These are phyloP conservation scores for Phocides pigmalion DNA, from an alignment of 1,140 invertebrate genomes.

Conservation along the genomic window DNA sequence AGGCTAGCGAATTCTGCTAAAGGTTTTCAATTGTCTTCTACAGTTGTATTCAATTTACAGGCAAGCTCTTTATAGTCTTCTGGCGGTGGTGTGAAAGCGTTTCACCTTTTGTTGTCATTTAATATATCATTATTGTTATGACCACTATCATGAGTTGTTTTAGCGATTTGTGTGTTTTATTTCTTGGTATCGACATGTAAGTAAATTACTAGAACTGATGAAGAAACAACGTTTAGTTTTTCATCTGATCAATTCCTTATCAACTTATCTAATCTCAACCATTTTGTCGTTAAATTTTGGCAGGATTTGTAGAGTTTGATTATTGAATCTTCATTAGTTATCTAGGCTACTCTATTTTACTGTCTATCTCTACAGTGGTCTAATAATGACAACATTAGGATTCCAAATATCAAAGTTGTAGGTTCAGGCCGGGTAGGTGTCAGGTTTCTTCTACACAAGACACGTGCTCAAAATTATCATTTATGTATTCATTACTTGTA, in stretches of 20 bases:
- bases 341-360: slow-evolving; percentile 39
- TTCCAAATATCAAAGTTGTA: slow-evolving; percentile 41
- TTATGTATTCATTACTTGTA: slow-evolving; percentile 80
- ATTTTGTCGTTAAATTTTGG: neutral
- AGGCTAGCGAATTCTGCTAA: slow-evolving; percentile 26
- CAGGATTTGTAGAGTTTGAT: neutral
- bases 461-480: slow-evolving; percentile 78
- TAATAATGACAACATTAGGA: slow-evolving; percentile 60
- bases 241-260: too few relatives aligned
- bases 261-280: too few relatives aligned
- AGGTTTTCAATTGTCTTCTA: slow-evolving; percentile 40
- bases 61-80: slow-evolving; percentile 34
- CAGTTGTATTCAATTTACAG: slow-evolving; percentile 37
- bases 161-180: slow-evolving; percentile 12
- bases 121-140: slow-evolving; percentile 36
- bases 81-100: slow-evolving; percentile 56
- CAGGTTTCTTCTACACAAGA: slow-evolving; percentile 74
- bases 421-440: slow-evolving; percentile 62
- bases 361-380: slow-evolving; percentile 63
- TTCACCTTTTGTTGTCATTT: slow-evolving; percentile 57
- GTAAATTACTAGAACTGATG: slow-evolving; percentile 33
- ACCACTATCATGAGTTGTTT: slow-evolving; percentile 32
- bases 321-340: slow-evolving; percentile 37
- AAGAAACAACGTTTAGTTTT: slow-evolving; percentile 36
- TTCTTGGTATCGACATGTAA: slow-evolving; percentile 15